Base-by-base conservation (phyloP, 1,140 invertebrate genomes). In the Trichoplusia ni region DNA sequence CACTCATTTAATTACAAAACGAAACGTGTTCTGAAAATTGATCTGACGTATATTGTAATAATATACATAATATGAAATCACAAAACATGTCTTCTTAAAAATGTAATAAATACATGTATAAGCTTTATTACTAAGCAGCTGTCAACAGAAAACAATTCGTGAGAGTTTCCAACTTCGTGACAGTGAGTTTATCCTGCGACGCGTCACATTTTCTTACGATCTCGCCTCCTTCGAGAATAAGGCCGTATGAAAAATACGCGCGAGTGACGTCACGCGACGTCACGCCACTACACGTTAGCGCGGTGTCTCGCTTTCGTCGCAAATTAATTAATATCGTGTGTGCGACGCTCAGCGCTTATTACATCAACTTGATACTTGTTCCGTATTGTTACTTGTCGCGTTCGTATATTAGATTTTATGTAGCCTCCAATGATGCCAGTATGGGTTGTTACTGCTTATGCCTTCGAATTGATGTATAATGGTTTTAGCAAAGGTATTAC, bases 291-390 rank as follows among this genome's bases (percentile, higher is more conserved):
- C 46, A 31, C 46, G 46, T 49, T 27, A 9, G 44, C 23, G 25
- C 14, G 29, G 8, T 7, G 29, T 21, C 21, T 51, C 29, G 9
- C 47, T 33, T 51, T 51, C 29, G n/a, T 33, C 47, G 18, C 33
- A 56, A 29, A 56, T 56, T 27, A 56, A 56, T 56, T 40, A 56
- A 38, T 56, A 40, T 40, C 13, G 23, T 40, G 35, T 19, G 18
- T 8, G 27, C 16, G 47, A 56, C 18, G 35, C 33, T 1, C 29
- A 9, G 11, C 19, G 31, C 19, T 31, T 49, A 16, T 49, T 9
- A 49, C 23, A 19, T 49, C 5, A 18, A 16, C 7, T 31, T 31
- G 27, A 21, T 54, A 37, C 11, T 38, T 27, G 11, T 23, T 25
- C 5, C 9, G 3, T 31, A n/a, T 9, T n/a, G 11, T 33, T 33